Evolutionary conservation across 2,797 vertebrate species (phyloP), one percentile per base, ranked within the genome.

Genomic region (Tapera naevia): DNA sequence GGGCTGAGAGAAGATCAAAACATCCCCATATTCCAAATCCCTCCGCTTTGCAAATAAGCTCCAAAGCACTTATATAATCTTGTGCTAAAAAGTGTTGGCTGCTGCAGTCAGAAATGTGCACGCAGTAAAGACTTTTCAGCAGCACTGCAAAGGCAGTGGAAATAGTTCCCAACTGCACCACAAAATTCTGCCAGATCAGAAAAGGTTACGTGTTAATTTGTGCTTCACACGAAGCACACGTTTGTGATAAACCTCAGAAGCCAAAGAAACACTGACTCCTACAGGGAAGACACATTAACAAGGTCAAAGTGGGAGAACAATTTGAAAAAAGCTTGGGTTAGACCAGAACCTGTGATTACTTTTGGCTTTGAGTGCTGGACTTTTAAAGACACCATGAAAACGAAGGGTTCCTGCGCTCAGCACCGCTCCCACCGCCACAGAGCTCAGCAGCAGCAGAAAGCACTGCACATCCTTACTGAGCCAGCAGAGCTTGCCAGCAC

Each of bases 81-180:
- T 80, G 56, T 70, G 93, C 90, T 96, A 93, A 76, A 75, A 88
- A 95, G 80, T 86, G 93, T 60, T 95, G 95, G 93, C 95, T 96
- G 91, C 79, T 73, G 74, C 86, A 87, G 78, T 57, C 88, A 91
- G 91, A 89, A 91, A 71, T 53, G 70, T 24, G 66, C 83, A 69
- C 41, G 18, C 33, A 65, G 79, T 39, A 37, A 79, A 75, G 76
- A 41, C 74, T 83, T 37, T 37, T n/a, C 65, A 84, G 72, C 9
- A 66, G 88, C 11, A 33, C 74, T 79, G 88, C 73, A 66, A 79
- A 73, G 80, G 9, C 66, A 61, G 79, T 65, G 64, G 72, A 88
- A 94, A 90, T 8, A 64, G 90, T 91, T 72, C 83, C 91, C 91
- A 88, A 80, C 85, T 84, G 94, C 74, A 67, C 76, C 9, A 69